Evolutionary conservation across 2,888 invertebrate genomes (phyloP), one percentile per base, ranked within the genome.

Genomic region (Troides oblongomaculatus): DNA sequence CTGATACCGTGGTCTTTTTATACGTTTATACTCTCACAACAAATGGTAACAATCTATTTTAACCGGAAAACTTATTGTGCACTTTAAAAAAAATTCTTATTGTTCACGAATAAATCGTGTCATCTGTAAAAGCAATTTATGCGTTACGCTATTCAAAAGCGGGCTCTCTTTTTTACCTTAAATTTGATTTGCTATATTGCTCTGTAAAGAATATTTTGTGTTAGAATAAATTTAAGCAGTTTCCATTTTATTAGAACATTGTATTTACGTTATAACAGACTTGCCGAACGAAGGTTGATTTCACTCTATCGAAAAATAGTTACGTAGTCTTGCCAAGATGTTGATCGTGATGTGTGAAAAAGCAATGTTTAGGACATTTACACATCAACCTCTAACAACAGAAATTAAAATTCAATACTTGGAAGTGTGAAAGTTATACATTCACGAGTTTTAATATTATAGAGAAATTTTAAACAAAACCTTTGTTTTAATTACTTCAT

Each of bases 251-350:
- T 68, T 46, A 60, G 68, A 64, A 68, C 60, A 64, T 50, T 68
- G 64, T 53, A 46, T 53, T 30, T 60, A 50, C 63, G 46, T 64
- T 66, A 56, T 30, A 57, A 36, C 64, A 23, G 64, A 50, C 58
- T 23, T 23, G 60, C 25, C 57, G 39, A 60, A 5, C 64, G 64
- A 61, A 69, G 69, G 64, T 65, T 58, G 64, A 69, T 64, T 61
- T 69, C 69, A 43, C 61, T 64, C 36, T 30, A 60, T 36, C 21
- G 68, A 57, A 58, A n/a, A 60, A 14, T 23, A 30, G 18, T n/a
- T 57, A 58, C 23, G 53, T 57, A 62, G 50, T 43, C 21, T 46
- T 50, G 50, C 25, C 25, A 25, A 50, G 46, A 25, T 62, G 46
- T 10, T 14, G 10, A 50, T 14, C 12, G 50, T 18, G 5, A 17